Conservation (phyloP, 2,888 invertebrate species). For the Caradrina kadenii region DNA sequence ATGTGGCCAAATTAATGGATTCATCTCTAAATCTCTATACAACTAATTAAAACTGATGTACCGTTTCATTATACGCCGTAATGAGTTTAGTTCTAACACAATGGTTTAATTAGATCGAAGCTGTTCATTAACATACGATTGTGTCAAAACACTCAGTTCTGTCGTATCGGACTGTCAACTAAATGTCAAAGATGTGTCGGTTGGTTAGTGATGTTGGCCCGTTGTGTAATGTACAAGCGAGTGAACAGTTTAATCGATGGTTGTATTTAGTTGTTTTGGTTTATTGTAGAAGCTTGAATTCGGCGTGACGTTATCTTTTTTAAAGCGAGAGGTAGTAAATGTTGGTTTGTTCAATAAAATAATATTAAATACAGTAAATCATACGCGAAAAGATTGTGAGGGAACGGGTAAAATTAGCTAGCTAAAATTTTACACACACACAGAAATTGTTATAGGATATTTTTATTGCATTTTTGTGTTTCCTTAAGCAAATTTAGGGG, state of each 20-base stretch:
- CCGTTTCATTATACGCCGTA: slow-evolving; percentile 72
- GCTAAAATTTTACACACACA: too few relatives aligned
- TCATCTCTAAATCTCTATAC: slow-evolving; percentile 40
- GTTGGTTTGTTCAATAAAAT: too few relatives aligned
- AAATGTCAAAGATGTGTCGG: slow-evolving; percentile 82
- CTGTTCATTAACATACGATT: slow-evolving; percentile 82
- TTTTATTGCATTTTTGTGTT: too few relatives aligned
- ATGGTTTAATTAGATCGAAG: slow-evolving; percentile 83
- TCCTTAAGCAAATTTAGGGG: too few relatives aligned
- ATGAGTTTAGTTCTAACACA: slow-evolving; percentile 82
- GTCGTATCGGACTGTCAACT: slow-evolving; percentile 80
- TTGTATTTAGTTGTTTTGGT: too few relatives aligned
- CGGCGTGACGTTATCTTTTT: not conserved
- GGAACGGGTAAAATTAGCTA: too few relatives aligned
- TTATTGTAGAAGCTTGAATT: not conserved
- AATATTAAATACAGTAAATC: too few relatives aligned
- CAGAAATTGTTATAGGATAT: too few relatives aligned
- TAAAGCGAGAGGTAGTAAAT: too few relatives aligned
- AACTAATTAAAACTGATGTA: slow-evolving; percentile 66
- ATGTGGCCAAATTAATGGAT: slow-evolving; percentile 50
- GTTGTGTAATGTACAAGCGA: slow-evolving; percentile 72
- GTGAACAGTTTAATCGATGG: slow-evolving; percentile 39
- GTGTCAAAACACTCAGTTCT: slow-evolving; percentile 83
- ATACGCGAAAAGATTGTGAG: too few relatives aligned
- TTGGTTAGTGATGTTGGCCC: slow-evolving; percentile 66